phyloP scores from a whole-genome alignment of 1,140 invertebrate species.

The Asbolus verrucosus region DNA sequence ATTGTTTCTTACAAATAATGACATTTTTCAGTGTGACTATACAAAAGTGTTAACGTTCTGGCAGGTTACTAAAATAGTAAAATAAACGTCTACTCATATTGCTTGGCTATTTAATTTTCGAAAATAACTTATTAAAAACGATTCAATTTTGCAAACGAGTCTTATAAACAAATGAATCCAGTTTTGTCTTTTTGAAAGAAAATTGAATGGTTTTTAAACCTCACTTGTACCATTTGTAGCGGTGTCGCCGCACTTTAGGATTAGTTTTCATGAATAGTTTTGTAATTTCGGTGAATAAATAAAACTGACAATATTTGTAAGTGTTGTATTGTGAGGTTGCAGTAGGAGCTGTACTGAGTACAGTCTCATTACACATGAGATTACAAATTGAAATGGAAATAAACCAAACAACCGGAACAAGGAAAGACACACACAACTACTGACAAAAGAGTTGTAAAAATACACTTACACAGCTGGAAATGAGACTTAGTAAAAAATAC shows the following conservation, averaged over 20 bases:
- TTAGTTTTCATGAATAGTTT: conserved; percentile 1
- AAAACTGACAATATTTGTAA: conserved; percentile 54
- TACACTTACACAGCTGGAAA: conserved; percentile 60
- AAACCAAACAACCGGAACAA: conserved; percentile 59
- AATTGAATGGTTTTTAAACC: conserved; percentile 36
- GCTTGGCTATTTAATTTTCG: background rate
- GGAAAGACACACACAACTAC: conserved; percentile 62
- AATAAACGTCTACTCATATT: conserved; percentile 25
- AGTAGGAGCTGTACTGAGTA: conserved; percentile 55
- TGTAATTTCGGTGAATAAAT: conserved; percentile 32
- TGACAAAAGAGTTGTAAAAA: conserved; percentile 63
- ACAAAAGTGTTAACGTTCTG: conserved; percentile 30
- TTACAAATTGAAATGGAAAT: conserved; percentile 58
- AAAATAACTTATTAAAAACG: conserved; percentile 19
- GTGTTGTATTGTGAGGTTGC: conserved; percentile 62
- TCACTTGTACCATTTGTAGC: conserved; percentile 17
- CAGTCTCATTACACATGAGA: conserved; percentile 54
- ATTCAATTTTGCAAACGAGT: conserved; percentile 4
- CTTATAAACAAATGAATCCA: too few species aligned
- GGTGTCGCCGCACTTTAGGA: background rate
- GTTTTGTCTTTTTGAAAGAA: background rate
- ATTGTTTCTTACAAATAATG: conserved; percentile 37
- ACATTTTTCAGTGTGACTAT: conserved; percentile 36
- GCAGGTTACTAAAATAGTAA: conserved; percentile 7
- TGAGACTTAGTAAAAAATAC: conserved; percentile 59